A percentile compares a stretch with the other conserved stretches of the same genome.
These are phyloP conservation scores for Sakesphorus luctuosus DNA, from an alignment of 2,113 vertebrate genomes.

Conservation along the genomic window DNA sequence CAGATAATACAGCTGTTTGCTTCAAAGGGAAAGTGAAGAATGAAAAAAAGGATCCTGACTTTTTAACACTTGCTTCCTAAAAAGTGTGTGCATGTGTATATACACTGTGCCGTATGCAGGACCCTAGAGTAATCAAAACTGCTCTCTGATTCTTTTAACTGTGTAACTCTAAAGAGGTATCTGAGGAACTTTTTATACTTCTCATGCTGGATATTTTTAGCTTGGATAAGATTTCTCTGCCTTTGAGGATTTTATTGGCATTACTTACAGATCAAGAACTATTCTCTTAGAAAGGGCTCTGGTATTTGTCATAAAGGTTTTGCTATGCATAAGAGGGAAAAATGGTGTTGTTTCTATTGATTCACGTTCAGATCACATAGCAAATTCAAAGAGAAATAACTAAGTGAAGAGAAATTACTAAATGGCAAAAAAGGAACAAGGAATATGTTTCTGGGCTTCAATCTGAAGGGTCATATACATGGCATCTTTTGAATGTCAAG, in stretches of 20 bases:
- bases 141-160: background rate
- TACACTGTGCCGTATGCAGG: accelerated
- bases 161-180: background rate
- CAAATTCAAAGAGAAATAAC: slow-evolving; percentile 9
- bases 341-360: background rate
- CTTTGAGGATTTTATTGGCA: background rate
- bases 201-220: background rate
- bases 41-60: background rate
- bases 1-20: background rate
- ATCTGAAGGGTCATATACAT: background rate
- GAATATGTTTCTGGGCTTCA: background rate
- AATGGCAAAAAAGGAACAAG: background rate
- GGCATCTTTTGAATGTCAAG: background rate
- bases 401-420: background rate
- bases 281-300: background rate
- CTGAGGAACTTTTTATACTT: background rate
- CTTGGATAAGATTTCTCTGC: background rate
- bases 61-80: background rate
- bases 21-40: background rate
- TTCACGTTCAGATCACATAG: background rate
- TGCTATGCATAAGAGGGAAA: background rate
- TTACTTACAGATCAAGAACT: background rate
- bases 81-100: background rate
- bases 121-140: background rate
- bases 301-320: slow-evolving; percentile 9